Base-by-base conservation (phyloP, 2,888 invertebrate species). In the Nasonia oneida region DNA sequence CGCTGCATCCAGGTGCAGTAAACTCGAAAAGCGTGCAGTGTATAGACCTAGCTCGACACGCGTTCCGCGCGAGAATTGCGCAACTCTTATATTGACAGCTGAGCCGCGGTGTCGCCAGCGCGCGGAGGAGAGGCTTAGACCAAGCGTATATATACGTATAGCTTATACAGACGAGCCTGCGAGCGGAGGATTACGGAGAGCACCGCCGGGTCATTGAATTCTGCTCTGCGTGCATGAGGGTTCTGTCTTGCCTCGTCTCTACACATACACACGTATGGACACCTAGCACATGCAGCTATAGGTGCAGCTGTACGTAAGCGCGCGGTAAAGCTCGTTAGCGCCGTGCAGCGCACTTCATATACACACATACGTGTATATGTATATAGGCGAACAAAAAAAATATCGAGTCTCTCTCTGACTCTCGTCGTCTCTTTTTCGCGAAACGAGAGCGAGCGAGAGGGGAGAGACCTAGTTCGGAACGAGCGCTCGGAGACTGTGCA, bases 381-480 rank as follows among this genome's bases (percentile, higher is more conserved):
- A 29, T 6, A 23, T 75, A 29, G 12, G 18, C 75, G 47, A 42
- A n/a, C 23, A 53, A 33, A 33, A 50, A 47, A 23, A 29, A 12
- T 29, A 29, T 29, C 29, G 23, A 67, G 23, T 15, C 67, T 67
- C 67, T 67, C 23, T 42, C 42, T 67, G 10, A 23, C 67, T 67
- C 67, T 67, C 33, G 10, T 67, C 67, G 29, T 29, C 67, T 33
- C 29, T 67, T 67, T 67, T 67, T 67, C 67, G 23, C 67, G 23
- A 33, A 75, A 33, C 50, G 53, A 33, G 53, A 37, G 53, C 33
- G 61, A 64, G 61, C 33, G 57, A 77, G 61, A 64, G 50, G 77
- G n/a, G 39, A 61, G 42, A 64, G 81, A 81, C 81, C 81, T 81
- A 81, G 74, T 81, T 81, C 74, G 70, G 77, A 77, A 23, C 37